Conservation (phyloP, 2,113 vertebrate species). For the Xiphophorus couchianus region DNA sequence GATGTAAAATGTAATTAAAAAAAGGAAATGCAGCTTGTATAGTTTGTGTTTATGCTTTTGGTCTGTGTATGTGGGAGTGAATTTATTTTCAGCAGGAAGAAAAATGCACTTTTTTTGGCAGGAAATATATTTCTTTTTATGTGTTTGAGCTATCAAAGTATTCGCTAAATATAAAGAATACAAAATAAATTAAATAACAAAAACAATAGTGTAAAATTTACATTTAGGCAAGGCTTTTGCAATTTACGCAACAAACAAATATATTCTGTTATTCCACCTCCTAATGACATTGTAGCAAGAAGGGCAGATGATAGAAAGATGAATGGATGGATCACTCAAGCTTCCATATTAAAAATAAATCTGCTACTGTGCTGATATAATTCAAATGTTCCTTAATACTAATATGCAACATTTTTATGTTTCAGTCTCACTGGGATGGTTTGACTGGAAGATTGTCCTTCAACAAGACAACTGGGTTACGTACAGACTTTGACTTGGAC, state of each 20-base stretch:
- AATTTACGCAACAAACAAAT: neutral
- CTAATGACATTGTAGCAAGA: too few relatives aligned
- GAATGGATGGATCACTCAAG: neutral
- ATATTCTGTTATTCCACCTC: too few relatives aligned
- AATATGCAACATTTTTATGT: conserved; percentile 20
- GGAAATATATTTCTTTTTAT: conserved; percentile 14
- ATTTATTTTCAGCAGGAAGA: conserved; percentile 28
- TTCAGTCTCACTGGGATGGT: conserved; percentile 98
- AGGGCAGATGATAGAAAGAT: neutral
- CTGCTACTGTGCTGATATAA: neutral
- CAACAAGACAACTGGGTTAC: conserved; percentile 93
- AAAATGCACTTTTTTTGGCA: conserved; percentile 24
- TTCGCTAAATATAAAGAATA: neutral
- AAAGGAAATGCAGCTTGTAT: conserved; percentile 79
- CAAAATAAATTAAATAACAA: neutral
- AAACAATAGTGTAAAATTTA: neutral
- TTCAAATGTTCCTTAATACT: conserved; percentile 3
- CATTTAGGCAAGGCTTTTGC: neutral
- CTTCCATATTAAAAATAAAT: neutral
- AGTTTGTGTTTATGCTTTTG: conserved; percentile 52
- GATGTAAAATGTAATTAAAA: conserved; percentile 91
- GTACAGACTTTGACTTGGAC: conserved; percentile 98
- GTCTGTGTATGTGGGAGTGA: conserved; percentile 30
- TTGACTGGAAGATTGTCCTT: conserved; percentile 95
- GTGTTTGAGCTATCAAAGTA: neutral